Evolutionary conservation across 2,888 invertebrate genomes (phyloP), one percentile per base, ranked within the genome.

Genomic region (Melipona bicolor): DNA sequence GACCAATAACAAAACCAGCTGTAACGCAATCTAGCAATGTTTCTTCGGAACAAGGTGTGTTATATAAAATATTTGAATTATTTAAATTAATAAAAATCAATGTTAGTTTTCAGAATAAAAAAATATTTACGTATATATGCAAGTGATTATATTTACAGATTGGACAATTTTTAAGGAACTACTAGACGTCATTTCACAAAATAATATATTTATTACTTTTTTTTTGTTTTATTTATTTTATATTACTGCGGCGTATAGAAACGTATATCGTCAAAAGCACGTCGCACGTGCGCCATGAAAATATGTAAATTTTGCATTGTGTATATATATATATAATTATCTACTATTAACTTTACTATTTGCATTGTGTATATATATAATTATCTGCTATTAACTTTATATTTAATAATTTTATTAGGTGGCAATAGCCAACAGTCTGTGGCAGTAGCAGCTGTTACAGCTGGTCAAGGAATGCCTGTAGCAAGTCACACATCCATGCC

Each of bases 371-470:
- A 11, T 68, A 17, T 24, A 50, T 61, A 72, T 32, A 3, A 32
- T 17, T 52, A 27, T 27, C 0, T 1, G 9, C 43, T 67, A 65
- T 50, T 67, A 74, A 80, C 11, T 56, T 68, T 27, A 54, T 19
- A 64, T 54, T 71, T 69, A 21, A 69, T 72, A 62, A 81, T 83
- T 79, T 72, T 87, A 79, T 79, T 90, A 91, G 93, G 92, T 83
- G 91, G 89, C 67, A 96, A 96, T 90, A 95, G 95, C 75, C 96
- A 96, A 75, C 95, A 95, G 83, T 96, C 95, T 92, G 95, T 96
- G 84, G 95, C 95, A 54, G 95, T 95, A 86, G 95, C 95, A 71
- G 95, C 95, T 79, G 95, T 95, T 69, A 95, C 95, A 74, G 90
- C 90, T 79, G 91, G 90, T 36, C 92, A 92, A 88, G 90, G 90